These are phyloP conservation scores for Gasteruption jaculator DNA, from an alignment of 2,888 invertebrate genomes.

Conservation along the genomic window DNA sequence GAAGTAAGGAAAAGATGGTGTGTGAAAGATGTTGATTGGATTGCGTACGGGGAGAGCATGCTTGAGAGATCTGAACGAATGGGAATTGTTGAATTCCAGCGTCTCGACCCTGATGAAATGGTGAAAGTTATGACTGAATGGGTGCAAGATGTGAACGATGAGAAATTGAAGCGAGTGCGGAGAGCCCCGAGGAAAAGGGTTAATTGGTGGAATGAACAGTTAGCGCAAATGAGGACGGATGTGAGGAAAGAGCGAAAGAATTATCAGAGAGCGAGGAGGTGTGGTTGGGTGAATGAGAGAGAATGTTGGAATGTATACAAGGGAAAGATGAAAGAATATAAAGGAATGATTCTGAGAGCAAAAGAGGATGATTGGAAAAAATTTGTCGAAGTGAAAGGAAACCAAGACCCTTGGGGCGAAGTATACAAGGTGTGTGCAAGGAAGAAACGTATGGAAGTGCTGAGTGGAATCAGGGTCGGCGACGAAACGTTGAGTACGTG, in stretches of 20 bases:
- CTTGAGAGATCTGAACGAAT: background rate
- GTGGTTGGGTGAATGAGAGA: too few species aligned
- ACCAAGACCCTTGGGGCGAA: conserved; percentile 2
- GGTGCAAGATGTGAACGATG: background rate
- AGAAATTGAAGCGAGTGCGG: background rate
- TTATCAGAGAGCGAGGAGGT: background rate
- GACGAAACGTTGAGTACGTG: background rate
- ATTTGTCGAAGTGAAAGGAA: conserved; percentile 2
- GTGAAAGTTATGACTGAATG: background rate
- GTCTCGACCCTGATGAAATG: background rate
- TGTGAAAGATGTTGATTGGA: background rate
- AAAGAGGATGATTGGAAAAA: conserved; percentile 11
- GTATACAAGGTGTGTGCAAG: conserved; percentile 8
- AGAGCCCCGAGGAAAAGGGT: too few species aligned
- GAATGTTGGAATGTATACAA: background rate
- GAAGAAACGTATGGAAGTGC: background rate
- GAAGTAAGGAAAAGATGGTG: background rate
- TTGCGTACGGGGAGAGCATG: background rate
- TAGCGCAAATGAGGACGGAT: background rate
- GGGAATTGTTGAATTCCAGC: background rate
- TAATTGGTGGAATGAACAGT: background rate
- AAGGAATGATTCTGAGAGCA: background rate
- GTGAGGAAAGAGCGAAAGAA: background rate
- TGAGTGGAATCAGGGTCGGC: background rate
- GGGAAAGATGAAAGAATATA: conserved; percentile 2